Evolutionary conservation across 2,113 vertebrate genomes (phyloP), one percentile per base, ranked within the genome.

Genomic region (Psittacara wagleri): DNA sequence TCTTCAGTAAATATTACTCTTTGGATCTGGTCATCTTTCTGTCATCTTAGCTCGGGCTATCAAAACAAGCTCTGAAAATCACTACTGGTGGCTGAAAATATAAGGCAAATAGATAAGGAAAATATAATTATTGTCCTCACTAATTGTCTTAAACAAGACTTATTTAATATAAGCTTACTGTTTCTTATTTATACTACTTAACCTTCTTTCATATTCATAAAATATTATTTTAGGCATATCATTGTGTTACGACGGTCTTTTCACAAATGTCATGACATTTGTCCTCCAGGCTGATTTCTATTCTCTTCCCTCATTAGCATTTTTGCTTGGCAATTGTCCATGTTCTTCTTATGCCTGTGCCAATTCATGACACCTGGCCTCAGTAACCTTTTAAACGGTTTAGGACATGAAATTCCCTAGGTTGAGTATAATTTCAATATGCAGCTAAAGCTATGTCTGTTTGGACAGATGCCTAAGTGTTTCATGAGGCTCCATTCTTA

Each of bases 251-350:
- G 43, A 86, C 83, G 29, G 83, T 93, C 83, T 86, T 96, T 93
- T 93, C 83, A 94, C 57, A 96, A 97, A 96, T 96, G 86, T 90
- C 95, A 96, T 94, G 90, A 84, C 90, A 96, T 96, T 96, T 96
- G 94, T 95, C 88, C 88, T 93, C 55, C 55, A 90, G 44, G 55
- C 20, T 88, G 46, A 31, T 83, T 93, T 90, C 33, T 88, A 31
- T 59, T 93, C 85, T 95, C 43, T 93, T 77, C 13, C 13, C 39
- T 96, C 51, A 94, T 96, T 92, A 93, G 3, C 68, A 95, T 96
- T 96, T 66, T 13, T 86, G 33, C 39, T 93, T 88, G 90, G 90
- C 20, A 2, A 46, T 39, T 80, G 59, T 80, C 72, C 78, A 41
- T 70, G 43, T 10, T 94, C 25, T 75, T 83, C 46, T 88, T 84